Evolutionary conservation across 2,888 invertebrate species (phyloP), one percentile per base, ranked within the genome.

Genomic region (Drosophila meridiana): DNA sequence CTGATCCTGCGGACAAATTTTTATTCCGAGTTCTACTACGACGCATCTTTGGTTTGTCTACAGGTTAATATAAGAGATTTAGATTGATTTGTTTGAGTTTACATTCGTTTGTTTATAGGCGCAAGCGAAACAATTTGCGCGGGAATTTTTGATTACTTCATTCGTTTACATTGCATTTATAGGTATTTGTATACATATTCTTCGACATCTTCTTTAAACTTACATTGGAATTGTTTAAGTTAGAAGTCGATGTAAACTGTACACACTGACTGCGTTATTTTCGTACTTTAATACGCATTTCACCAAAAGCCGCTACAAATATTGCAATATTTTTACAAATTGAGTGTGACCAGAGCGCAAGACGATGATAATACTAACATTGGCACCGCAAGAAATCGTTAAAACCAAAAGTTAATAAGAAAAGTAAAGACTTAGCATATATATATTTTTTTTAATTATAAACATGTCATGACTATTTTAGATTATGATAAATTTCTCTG

Each of bases 21-120:
- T 75, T 79, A 30, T 75, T 76, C 6, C 80, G 60, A n/a, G 9
- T 20, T 30, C 61, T 59, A 42, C 32, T 50, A 11, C 69, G 80
- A 34, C 3, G 45, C 76, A 77, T 80, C 20, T 47, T 72, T 77
- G 38, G 6, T 42, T 55, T n/a, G 2, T 6, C 43, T 45, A 47
- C 7, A 11, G 11, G 5, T 7, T 0, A 3, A 9, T 43, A 36
- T 5, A 26, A 38, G 13, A 34, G 0, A 11, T 50, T 30, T 30
- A n/a, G 2, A 8, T 40, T 8, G 1, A n/a, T 40, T 5, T n/a
- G 14, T 40, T 52, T 13, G 20, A 36, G 20, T 20, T 26, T 6
- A 36, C 13, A n/a, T 32, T n/a, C 32, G n/a, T n/a, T 50, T 50
- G 9, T 11, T 20, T 11, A 34, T 20, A 34, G 20, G 20, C 50